Percentiles rank a stretch among this genome's conserved stretches.
These are phyloP conservation scores for Metopia argyrocephala DNA, from an alignment of 2,888 invertebrate genomes.

Conservation along the genomic window DNA sequence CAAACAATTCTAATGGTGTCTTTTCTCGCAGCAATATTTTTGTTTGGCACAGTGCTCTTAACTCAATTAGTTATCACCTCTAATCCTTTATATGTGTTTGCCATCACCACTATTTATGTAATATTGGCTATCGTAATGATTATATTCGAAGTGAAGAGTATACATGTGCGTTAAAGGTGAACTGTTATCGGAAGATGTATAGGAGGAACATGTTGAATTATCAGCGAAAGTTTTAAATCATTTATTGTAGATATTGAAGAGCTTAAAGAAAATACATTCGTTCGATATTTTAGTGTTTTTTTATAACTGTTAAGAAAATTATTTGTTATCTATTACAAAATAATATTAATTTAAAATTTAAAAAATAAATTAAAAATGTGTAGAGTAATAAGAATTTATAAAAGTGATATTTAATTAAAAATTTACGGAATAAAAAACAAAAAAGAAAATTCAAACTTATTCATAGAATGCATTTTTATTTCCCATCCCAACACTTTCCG, in stretches of 20 bases:
- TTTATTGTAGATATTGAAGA: too few species aligned
- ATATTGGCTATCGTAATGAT: slow-evolving; percentile 67
- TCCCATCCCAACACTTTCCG: too few species aligned
- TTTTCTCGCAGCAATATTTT: slow-evolving; percentile 67
- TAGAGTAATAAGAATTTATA: too few species aligned
- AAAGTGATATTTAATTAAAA: too few species aligned
- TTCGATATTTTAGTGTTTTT: background rate
- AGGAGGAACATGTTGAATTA: background rate
- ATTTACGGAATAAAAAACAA: too few species aligned
- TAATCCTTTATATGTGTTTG: slow-evolving; percentile 67
- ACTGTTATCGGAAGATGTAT: background rate
- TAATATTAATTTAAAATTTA: background rate
- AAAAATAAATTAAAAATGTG: too few species aligned
- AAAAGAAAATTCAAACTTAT: too few species aligned
- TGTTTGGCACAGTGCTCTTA: slow-evolving; percentile 69
- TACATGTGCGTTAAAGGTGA: slow-evolving; percentile 69
- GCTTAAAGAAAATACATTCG: too few species aligned
- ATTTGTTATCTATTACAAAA: background rate
- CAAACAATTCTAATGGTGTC: slow-evolving; percentile 68
- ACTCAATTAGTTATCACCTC: slow-evolving; percentile 69
- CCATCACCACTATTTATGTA: slow-evolving; percentile 68
- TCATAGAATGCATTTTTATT: too few species aligned
- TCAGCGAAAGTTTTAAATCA: background rate
- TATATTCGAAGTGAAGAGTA: slow-evolving; percentile 71
- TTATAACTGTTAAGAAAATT: background rate